Percentiles rank a stretch among this genome's conserved stretches.
Evolutionary conservation across 1,140 invertebrate species (phyloP).

Genomic region (Glossosoma conforme): DNA sequence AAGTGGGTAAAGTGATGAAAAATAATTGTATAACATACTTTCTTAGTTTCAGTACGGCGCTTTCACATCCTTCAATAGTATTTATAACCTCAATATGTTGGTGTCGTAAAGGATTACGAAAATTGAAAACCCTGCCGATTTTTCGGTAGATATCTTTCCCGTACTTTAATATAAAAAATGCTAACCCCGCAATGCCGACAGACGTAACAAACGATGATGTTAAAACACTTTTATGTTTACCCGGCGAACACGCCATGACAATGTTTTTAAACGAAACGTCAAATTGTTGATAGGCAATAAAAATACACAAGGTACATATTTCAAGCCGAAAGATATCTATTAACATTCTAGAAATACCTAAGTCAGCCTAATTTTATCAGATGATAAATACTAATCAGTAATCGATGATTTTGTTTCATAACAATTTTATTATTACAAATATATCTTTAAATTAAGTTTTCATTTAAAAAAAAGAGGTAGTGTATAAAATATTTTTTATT

Average conservation of each 20-base stretch:
- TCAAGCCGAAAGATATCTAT: no score
- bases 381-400: no score
- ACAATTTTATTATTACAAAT: no score
- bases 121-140: slow-evolving; percentile 2
- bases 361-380: no score
- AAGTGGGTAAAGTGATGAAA: neutral
- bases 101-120: slow-evolving; percentile 6
- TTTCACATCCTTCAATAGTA: slow-evolving; percentile 13
- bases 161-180: slow-evolving; percentile 20
- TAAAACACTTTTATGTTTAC: slow-evolving; percentile 8
- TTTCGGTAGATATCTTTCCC: slow-evolving; percentile 11
- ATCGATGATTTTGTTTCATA: no score
- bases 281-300: no score
- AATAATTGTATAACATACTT: slow-evolving; percentile 6
- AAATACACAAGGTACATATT: no score
- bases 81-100: slow-evolving; percentile 24
- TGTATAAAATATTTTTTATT: no score
- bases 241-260: slow-evolving; percentile 2
- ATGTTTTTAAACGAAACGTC: no score
- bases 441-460: no score
- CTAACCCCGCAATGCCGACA: slow-evolving; percentile 17
- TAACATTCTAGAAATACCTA: no score
- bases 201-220: slow-evolving; percentile 7
- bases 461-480: no score
- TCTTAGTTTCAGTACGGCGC: slow-evolving; percentile 9